Percentiles rank a stretch among this genome's conserved stretches.
These are phyloP conservation scores for Hipposideros larvatus DNA, from an alignment of 2,797 vertebrate species.

Conservation along the genomic window DNA sequence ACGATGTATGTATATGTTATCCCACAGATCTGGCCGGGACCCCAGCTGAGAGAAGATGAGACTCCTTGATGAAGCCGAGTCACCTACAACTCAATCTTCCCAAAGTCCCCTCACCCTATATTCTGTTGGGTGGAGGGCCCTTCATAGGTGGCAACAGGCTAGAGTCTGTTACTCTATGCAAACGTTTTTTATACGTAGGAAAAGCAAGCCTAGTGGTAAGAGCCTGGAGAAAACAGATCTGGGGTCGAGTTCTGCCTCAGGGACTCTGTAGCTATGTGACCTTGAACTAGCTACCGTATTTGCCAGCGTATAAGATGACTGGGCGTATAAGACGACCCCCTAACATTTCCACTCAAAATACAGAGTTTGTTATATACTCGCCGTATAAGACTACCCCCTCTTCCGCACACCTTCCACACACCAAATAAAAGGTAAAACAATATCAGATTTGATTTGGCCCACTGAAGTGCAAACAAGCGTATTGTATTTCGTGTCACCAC, in stretches of 20 bases:
- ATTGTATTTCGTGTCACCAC: too few relatives aligned
- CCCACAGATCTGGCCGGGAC: not conserved
- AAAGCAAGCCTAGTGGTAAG: not conserved
- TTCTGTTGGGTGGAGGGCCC: not conserved
- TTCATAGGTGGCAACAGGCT: not conserved
- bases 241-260: not conserved
- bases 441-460: too few relatives aligned
- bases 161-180: too few relatives aligned
- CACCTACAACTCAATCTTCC: fast-evolving
- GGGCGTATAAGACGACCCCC: too few relatives aligned
- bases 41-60: not conserved
- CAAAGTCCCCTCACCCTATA: not conserved
- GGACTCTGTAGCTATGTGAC: not conserved
- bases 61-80: not conserved
- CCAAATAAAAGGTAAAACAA: too few relatives aligned
- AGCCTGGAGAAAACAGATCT: not conserved
- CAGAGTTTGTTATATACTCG: too few relatives aligned
- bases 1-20: fast-evolving
- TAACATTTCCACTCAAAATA: too few relatives aligned
- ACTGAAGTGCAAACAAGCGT: too few relatives aligned
- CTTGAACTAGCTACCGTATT: not conserved
- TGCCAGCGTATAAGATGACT: too few relatives aligned
- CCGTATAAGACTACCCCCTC: too few relatives aligned
- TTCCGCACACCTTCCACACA: too few relatives aligned
- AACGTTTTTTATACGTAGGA: not conserved